Evolutionary conservation across 2,113 vertebrate genomes (phyloP), one percentile per base, ranked within the genome.

Genomic region (Pelusios castaneus): DNA sequence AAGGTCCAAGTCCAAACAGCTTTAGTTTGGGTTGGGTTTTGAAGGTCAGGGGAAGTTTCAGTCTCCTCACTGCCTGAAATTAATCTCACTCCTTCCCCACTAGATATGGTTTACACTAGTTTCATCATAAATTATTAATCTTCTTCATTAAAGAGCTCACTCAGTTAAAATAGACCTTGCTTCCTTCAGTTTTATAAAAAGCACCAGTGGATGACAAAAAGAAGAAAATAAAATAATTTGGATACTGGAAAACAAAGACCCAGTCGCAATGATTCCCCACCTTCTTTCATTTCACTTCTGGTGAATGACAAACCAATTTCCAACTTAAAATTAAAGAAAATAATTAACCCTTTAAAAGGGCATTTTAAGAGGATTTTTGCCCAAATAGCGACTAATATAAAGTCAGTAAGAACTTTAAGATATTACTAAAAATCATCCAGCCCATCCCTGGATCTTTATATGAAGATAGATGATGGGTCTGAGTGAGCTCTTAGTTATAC

Each of bases 101-200:
- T 67, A 89, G 83, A 82, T 60, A 75, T 38, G 38, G 38, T 3
- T 38, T 79, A 92, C 55, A 31, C 21, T 58, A 34, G 25, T 87
- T 81, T 87, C 49, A 91, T 81, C 67, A 84, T 31, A 24, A 95
- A 97, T 94, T 91, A 93, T 91, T 96, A 3, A 91, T 93, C 84
- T 84, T 24, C 58, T 76, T 90, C 73, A 80, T 92, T 94, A 95
- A 92, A 79, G 27, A 94, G 27, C 19, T 95, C 84, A 31, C 43
- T 94, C 73, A 89, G 85, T 86, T 90, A 84, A 47, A 80, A 80
- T 43, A 90, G 79, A 55, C 13, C 11, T 81, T 38, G 5, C 17
- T 90, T 17, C 12, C 31, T 47, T 70, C 14, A 31, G 55, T 58
- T 85, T 89, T 89, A 81, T 60, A 90, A 82, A n/a, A 75, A 91